Evolutionary conservation across 1,140 invertebrate genomes (phyloP), one percentile per base, ranked within the genome.

Genomic region (Neocloeon triangulifer): DNA sequence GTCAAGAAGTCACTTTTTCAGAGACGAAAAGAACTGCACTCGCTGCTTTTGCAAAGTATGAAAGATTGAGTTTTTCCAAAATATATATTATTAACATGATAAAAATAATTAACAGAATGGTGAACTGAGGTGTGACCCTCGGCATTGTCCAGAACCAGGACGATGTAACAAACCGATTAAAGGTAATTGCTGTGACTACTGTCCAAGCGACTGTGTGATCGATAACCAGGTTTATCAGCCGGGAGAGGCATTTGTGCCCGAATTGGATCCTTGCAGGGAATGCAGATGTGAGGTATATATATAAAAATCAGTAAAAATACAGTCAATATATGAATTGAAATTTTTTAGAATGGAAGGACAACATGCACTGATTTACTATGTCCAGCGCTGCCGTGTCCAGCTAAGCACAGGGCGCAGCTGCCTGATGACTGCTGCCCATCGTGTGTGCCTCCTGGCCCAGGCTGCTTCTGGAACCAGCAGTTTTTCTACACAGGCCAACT

Each of bases 401-500:
- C 28, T 14, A 18, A 30, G 19, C 19, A 4, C 12, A 13, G 28
- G 5, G 28, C 17, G 4, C 3, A 16, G 12, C n/a, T 13, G 17
- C 28, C 28, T 14, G 28, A 17, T 12, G 28, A 30, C 6, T 30
- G 28, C 17, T 30, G 28, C 12, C 28, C 28, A 16, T 6, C 17
- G 6, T 30, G 28, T 17, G 14, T 30, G n/a, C 16, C 28, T 14
- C 28, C 28, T 5, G 4, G 19, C 6, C 28, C 28, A 5, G 28
- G 28, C 19, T 30, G 28, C 17, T 26, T 34, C 4, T 27, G 9
- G 9, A 28, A 18, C 5, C 22, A 25, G 8, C 10, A 18, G 13
- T 29, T 26, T 4, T 34, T 34, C 32, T 26, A 26, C 19, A 22
- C 13, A 12, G 32, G 32, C 19, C 32, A 34, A 15, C 32, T 28